Evolutionary conservation across 1,140 invertebrate genomes (phyloP), one percentile per base, ranked within the genome.

Genomic region (Campoletis sonorensis): DNA sequence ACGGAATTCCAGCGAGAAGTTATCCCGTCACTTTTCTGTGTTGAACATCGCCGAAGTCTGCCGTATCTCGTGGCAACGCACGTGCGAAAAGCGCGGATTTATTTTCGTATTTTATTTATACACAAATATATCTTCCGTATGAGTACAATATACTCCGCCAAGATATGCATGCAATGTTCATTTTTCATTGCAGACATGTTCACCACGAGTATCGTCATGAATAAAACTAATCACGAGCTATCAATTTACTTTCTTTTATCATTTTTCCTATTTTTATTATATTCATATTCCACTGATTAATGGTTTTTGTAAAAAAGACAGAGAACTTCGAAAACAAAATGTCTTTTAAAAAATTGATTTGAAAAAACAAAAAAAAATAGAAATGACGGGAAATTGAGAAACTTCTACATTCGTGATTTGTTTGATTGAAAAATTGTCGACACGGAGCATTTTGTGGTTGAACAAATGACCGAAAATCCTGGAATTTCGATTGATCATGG

Each of bases 61-160:
- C 37, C 58, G n/a, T 78, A 78, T 78, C 76, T 78, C 58, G 33
- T 33, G 8, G 76, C n/a, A 27, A 78, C 58, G 76, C 76, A 78
- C 76, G 76, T 78, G 76, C 76, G 76, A 78, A 18, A 70, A 16
- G 11, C 33, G 10, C 27, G 37, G 30, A 77, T 77, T 67, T 67
- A 70, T 33, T 70, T 70, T 70, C 13, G 16, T 15, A 64, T 64
- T 64, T 64, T 64, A 11, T 33, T 37, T 18, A 33, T 33, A 33
- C 27, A 58, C 40, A 45, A 45, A 21, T 54, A 54, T 54, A 54
- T 26, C 61, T 23, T 64, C n/a, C 3, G 27, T 64, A 64, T 23
- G 18, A 15, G 61, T 64, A 64, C 23, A 64, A 30, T 45, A 23
- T 23, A 64, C 45, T 54, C 49, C 11, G 4, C n/a, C n/a, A 8